Evolutionary conservation across 2,888 invertebrate genomes (phyloP).

Genomic region (Spodoptera exigua): DNA sequence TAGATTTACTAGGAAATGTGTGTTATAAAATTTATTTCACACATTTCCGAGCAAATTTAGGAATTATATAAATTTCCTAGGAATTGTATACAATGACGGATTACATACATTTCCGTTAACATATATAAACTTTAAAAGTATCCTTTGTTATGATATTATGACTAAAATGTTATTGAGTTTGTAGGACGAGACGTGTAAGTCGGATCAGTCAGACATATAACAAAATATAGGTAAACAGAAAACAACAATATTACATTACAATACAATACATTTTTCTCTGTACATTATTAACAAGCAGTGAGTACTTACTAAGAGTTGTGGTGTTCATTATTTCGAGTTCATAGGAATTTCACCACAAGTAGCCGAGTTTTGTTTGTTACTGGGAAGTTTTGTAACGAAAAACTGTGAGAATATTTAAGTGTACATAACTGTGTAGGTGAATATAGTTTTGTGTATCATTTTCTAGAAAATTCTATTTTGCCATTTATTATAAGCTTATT

Average conservation of each 20-base stretch:
- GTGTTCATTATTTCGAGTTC: conserved; percentile 31
- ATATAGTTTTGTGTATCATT: conserved; percentile 5
- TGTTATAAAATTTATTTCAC: no score
- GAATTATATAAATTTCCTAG: no score
- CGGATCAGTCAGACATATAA: no score
- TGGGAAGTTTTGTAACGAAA: conserved; percentile 25
- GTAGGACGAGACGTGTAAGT: no score
- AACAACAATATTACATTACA: neutral
- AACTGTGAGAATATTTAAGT: conserved; percentile 20
- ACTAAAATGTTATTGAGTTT: no score
- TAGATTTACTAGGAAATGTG: no score
- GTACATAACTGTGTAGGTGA: conserved; percentile 15
- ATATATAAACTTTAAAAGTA: no score
- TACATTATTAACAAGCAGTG: conserved; percentile 4
- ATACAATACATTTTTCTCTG: conserved; percentile 1
- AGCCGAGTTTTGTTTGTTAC: conserved; percentile 21
- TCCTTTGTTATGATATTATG: no score
- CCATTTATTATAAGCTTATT: neutral
- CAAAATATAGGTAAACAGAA: no score
- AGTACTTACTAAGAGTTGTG: conserved; percentile 18
- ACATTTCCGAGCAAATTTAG: no score
- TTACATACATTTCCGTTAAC: no score
- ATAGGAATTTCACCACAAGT: conserved; percentile 17
- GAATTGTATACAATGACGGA: no score
- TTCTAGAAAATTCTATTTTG: neutral